Conservation (phyloP, 2,113 vertebrate species). For the Aegotheles bennettii region DNA sequence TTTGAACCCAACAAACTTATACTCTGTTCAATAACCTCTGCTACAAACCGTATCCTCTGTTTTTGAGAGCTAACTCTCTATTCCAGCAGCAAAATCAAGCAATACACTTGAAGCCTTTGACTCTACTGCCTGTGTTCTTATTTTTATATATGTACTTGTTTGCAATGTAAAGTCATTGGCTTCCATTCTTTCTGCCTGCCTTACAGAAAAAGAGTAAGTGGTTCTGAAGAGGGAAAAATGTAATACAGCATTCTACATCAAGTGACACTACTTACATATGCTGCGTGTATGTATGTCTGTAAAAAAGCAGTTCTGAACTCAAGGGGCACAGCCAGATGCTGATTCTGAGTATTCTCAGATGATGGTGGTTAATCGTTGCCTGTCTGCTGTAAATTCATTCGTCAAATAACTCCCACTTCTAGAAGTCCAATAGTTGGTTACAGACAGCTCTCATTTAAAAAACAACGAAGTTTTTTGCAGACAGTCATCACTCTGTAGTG, state of each 20-base stretch:
- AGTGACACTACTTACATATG: background rate
- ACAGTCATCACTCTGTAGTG: background rate
- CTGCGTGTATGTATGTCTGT: background rate
- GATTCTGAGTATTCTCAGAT: background rate
- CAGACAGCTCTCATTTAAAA: background rate
- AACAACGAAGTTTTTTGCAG: background rate
- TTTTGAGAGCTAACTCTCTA: background rate
- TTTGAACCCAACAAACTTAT: background rate
- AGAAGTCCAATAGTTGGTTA: background rate
- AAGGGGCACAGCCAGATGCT: background rate
- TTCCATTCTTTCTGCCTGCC: background rate
- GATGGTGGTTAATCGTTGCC: background rate
- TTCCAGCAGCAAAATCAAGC: background rate
- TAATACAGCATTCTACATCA: background rate
- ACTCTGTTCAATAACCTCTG: background rate
- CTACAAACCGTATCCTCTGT: background rate
- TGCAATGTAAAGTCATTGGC: background rate
- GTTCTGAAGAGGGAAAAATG: background rate
- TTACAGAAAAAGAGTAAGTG: background rate
- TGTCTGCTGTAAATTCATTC: background rate
- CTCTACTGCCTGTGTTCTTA: background rate
- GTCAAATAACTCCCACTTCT: background rate
- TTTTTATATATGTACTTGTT: background rate
- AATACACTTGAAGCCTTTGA: background rate
- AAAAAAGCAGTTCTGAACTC: background rate